These are phyloP conservation scores for Trachops cirrhosus DNA, from an alignment of 2,797 vertebrate genomes.

Conservation along the genomic window DNA sequence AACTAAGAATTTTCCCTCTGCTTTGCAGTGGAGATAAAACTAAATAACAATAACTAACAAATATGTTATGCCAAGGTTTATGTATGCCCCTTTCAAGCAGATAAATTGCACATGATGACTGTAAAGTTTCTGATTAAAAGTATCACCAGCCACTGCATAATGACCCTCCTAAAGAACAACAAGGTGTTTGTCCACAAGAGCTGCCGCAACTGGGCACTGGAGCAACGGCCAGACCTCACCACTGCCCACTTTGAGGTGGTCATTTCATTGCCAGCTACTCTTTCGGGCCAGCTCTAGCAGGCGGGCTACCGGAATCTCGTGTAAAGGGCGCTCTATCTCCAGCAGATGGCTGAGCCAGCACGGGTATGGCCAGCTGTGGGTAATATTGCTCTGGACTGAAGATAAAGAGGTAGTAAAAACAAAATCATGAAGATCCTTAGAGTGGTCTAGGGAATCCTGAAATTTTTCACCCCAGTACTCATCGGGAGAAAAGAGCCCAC, in stretches of 20 bases:
- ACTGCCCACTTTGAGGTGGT: neutral
- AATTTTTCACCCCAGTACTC: neutral
- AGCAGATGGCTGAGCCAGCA: neutral
- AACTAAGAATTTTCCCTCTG: neutral
- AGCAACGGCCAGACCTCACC: neutral
- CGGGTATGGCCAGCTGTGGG: neutral
- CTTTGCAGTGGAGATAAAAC: neutral
- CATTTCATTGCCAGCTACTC: neutral
- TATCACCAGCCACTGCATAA: neutral
- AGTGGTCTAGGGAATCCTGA: neutral
- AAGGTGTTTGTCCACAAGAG: neutral
- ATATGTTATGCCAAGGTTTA: neutral
- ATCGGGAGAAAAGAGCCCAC: neutral
- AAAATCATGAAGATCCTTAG: neutral
- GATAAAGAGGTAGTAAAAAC: neutral
- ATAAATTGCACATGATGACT: neutral
- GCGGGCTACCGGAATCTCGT: neutral
- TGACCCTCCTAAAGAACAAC: neutral
- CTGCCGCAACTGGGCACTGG: neutral
- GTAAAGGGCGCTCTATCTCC: neutral
- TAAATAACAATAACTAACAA: neutral
- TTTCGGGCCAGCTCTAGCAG: neutral
- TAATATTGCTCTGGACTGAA: neutral
- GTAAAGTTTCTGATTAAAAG: neutral
- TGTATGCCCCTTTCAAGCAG: neutral